Conservation (phyloP, 2,113 vertebrate genomes). For the human (Homo sapiens) region DNA sequence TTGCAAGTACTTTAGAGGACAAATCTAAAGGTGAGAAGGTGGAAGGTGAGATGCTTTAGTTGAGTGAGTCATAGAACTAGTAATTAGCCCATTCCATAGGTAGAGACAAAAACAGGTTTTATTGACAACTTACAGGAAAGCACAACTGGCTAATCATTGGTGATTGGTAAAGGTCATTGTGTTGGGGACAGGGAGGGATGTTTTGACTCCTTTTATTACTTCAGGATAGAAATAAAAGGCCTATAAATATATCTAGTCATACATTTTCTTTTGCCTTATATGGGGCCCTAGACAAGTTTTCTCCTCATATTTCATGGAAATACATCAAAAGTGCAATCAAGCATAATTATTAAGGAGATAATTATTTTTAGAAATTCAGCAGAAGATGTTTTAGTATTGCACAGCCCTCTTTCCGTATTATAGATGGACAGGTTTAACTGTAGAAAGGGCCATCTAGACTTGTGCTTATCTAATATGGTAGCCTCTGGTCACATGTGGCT, state of each 20-base stretch:
- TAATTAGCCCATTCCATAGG: background rate
- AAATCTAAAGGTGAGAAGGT: background rate
- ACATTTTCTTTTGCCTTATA: background rate
- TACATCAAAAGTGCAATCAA: background rate
- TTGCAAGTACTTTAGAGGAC: background rate
- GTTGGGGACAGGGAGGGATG: background rate
- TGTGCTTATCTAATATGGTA: background rate
- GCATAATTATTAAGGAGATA: background rate
- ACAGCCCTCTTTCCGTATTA: background rate
- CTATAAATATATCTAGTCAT: background rate
- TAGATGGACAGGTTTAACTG: background rate
- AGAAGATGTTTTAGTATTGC: background rate
- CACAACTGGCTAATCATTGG: background rate
- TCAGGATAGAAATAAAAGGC: background rate
- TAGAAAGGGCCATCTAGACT: background rate
- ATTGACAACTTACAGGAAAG: background rate
- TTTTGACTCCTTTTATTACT: background rate
- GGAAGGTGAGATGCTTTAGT: background rate
- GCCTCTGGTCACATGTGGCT: background rate
- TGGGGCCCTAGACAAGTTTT: background rate
- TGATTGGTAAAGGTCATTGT: background rate
- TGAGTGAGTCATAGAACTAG: background rate
- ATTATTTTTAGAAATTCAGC: background rate
- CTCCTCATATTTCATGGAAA: background rate
- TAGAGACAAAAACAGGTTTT: background rate